Base-by-base conservation (phyloP, 2,113 vertebrate genomes). In the Heliornis fulica region DNA sequence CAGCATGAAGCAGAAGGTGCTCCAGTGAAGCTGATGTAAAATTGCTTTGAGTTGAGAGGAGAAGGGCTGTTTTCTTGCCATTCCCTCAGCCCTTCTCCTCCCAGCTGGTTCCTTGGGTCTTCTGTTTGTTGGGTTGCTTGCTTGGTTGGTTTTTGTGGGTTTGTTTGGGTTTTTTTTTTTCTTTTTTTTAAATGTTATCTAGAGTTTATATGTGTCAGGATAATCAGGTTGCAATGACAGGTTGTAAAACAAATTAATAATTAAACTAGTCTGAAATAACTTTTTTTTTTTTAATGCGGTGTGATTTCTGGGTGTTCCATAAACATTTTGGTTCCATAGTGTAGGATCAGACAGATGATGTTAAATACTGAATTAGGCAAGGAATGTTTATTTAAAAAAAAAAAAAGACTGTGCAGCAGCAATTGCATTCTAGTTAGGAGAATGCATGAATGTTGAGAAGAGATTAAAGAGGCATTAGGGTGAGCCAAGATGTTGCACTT, bases 401-500 rank as follows among this genome's bases (percentile, higher is more conserved):
- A 38, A 61, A 51, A 23, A 7, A 32, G 5, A 9, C 53, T 51
- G 2, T 40, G 76, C 54, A 80, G 59, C 71, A 91, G 85, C 66
- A 92, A 1, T 61, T 57, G 77, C 32, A 2, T 89, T 87, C 56
- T 31, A 4, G 21, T 85, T 4, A 20, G 81, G 88, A 89, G 59
- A 46, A 32, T 34, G 50, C 45, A 9, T 75, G 93, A 97, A 88
- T 63, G 34, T 59, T 94, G 95, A 92, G 84, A 91, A 93, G 95
- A 80, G 89, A 96, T 96, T 88, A 87, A 93, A 94, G 76, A 92
- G 65, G 83, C 75, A 68, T 16, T 12, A 91, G 92, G 69, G 34
- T 92, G 74, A 97, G 94, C 96, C 93, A 94, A 96, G 88, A 87
- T 93, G 57, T 85, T 91, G 72, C 2, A 45, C 82, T 86, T 86